Evolutionary conservation across 2,797 vertebrate species (phyloP).

Genomic region (Spondyliosoma cantharus): DNA sequence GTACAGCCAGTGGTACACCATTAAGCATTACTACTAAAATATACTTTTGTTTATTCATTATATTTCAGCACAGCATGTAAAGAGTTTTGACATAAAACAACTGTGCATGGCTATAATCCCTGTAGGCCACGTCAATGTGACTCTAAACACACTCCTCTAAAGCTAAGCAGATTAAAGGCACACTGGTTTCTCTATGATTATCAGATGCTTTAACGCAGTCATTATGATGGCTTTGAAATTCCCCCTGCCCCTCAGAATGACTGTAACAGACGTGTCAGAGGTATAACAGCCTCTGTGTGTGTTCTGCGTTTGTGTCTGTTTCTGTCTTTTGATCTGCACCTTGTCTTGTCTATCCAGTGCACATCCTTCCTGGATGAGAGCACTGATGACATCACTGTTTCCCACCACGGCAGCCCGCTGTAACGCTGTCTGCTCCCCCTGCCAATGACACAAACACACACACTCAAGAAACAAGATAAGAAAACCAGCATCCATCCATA

Average conservation of each 20-base stretch:
- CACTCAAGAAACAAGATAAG: neutral
- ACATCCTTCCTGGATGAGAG: conserved; percentile 94
- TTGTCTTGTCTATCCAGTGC: conserved; percentile 96
- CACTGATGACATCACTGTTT: conserved; percentile 89
- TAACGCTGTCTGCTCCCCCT: conserved; percentile 95
- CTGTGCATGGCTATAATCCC: conserved; percentile 6
- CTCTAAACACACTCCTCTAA: neutral
- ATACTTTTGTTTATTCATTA: neutral
- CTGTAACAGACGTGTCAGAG: neutral
- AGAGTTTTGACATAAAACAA: neutral
- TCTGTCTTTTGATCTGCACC: conserved; percentile 76
- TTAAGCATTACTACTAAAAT: neutral
- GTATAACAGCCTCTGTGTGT: neutral
- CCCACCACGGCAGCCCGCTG: conserved; percentile 94
- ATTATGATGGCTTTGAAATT: conserved; percentile 25
- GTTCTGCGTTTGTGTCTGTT: conserved; percentile 6
- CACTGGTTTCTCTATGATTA: conserved; percentile 28
- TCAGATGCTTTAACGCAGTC: conserved; percentile 37
- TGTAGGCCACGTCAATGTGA: neutral
- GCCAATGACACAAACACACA: conserved; percentile 43
- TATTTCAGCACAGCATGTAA: neutral
- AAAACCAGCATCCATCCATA: neutral
- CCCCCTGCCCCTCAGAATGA: neutral
- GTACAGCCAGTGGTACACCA: neutral
- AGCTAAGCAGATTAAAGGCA: conserved; percentile 45